Percentiles rank a stretch among this genome's conserved stretches.
Conservation (phyloP, 1,140 invertebrate species). For the Ylistrum balloti region DNA sequence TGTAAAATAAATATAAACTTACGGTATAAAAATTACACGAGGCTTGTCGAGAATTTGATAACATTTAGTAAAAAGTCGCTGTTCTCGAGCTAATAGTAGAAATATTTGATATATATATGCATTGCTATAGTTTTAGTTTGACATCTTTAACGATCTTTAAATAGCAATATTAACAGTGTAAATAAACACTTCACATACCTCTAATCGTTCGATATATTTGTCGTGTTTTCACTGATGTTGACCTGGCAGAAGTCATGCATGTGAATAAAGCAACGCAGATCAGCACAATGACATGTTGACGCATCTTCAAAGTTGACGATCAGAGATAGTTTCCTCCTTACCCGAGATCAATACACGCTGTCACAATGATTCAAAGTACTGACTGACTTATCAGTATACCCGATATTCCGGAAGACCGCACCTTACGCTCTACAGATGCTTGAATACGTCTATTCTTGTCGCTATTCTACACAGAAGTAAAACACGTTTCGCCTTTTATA, state of each 20-base stretch:
- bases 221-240: conserved; percentile 3
- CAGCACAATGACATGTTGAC: background rate
- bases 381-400: background rate
- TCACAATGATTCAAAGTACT: background rate
- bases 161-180: too few species aligned
- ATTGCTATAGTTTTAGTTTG: too few species aligned
- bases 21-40: too few species aligned
- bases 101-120: too few species aligned
- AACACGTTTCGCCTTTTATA: conserved; percentile 30
- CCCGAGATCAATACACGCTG: background rate
- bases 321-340: background rate
- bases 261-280: background rate
- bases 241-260: background rate
- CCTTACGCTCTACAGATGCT: background rate
- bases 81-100: too few species aligned
- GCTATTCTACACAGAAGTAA: background rate
- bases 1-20: too few species aligned
- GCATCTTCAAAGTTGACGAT: background rate
- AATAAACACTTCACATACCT: background rate
- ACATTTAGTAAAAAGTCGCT: too few species aligned
- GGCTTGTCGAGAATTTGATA: too few species aligned
- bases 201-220: background rate
- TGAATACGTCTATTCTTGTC: too few species aligned
- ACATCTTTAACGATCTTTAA: too few species aligned
- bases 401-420: too few species aligned